Base-by-base conservation (phyloP, 1,140 invertebrate genomes). In the Tribolium castaneum region DNA sequence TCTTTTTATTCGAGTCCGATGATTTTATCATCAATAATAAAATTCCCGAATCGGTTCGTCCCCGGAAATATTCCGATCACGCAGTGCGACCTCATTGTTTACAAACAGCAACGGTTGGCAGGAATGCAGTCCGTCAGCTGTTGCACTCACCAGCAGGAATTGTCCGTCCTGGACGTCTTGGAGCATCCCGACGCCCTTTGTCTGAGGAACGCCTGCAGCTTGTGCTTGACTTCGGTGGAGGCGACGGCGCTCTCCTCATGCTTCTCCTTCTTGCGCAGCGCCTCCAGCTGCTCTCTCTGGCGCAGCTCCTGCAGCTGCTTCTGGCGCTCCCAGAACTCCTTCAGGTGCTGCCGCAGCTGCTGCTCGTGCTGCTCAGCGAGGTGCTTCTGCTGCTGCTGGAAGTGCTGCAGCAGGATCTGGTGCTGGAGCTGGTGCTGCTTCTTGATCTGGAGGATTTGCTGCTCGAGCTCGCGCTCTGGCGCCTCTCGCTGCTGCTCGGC, bases 221-320 rank as follows among this genome's bases (percentile, higher is more conserved):
- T 95, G 88, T 97, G 96, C 87, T 99, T 99, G 80, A 99, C 97
- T 88, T 98, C 97, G 9, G 95, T 94, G 74, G 97, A 98, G 50
- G 97, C 97, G 79, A 97, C 93, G 14, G 97, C 97, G 89, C 96
- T 98, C 88, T 97, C 95, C 87, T 97, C 95, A 85, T 97, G 94
- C 86, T 96, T 96, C 83, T 96, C 95, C 87, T 97, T 97, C 87
- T 98, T 97, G 81, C 95, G 93, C 66, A 97, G 88, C 13, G 93
- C 92, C 82, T 96, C 94, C 75, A 96, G 88, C 78, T 93, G 89
- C 84, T 96, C 94, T 70, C 95, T 91, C 84, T 97, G 94, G 82
- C 92, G 88, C 76, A 92, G 87, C 86, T 95, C 92, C 83, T 93
- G 86, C 84, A 93, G 87, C 83, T 92, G 95, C 87, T 86, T 92